A percentile compares a stretch with the other conserved stretches of the same genome.
Conservation (phyloP, 2,888 invertebrate genomes). For the Chrysolina oricalcia region DNA sequence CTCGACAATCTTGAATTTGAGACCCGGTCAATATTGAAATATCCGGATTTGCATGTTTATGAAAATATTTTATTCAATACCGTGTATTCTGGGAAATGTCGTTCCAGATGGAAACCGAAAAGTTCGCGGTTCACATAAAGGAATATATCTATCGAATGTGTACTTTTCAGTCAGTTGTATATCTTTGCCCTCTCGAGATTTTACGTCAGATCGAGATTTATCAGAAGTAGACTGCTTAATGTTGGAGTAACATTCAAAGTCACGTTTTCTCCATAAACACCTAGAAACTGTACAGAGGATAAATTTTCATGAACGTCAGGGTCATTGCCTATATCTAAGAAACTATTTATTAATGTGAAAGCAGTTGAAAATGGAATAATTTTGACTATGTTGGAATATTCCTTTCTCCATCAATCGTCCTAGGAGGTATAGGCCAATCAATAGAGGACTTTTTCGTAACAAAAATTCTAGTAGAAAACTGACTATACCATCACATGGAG, state of each 20-base stretch:
- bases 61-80: constrained; percentile 37
- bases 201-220: background rate
- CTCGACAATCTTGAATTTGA: constrained; percentile 18
- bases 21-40: constrained; percentile 32
- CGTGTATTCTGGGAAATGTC: constrained; percentile 21
- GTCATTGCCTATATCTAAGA: no score
- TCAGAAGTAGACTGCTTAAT: background rate
- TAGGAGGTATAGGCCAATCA: no score
- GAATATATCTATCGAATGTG: constrained; percentile 6
- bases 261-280: background rate
- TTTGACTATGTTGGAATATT: no score
- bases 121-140: background rate
- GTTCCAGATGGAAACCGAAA: constrained; percentile 14
- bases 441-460: no score
- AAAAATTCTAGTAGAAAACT: no score
- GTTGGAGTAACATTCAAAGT: background rate
- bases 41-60: constrained; percentile 34
- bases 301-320: no score
- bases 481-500: no score
- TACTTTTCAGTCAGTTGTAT: background rate
- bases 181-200: constrained; percentile 3
- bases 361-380: no score
- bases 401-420: no score
- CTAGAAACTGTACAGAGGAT: no score
- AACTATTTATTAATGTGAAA: no score